A percentile compares a stretch with the other conserved stretches of the same genome.
phyloP scores from a whole-genome alignment of 2,888 invertebrate species.

The Athetis lepigone region DNA sequence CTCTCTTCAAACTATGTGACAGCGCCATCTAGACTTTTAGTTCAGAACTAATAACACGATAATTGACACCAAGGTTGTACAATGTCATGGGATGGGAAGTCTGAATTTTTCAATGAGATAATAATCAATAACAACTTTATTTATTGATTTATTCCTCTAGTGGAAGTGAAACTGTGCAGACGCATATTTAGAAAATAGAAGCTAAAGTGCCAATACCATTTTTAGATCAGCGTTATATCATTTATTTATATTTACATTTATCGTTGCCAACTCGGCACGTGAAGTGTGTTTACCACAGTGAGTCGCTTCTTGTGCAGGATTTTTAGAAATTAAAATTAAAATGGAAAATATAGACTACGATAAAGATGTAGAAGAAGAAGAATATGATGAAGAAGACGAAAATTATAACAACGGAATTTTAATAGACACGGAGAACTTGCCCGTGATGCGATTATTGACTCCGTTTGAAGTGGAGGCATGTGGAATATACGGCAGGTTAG shows the following conservation, averaged over 20 bases:
- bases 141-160: background rate
- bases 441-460: slow-evolving; percentile 82
- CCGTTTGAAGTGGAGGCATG: slow-evolving; percentile 78
- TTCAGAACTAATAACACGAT: background rate
- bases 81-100: background rate
- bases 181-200: slow-evolving; percentile 6
- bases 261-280: background rate
- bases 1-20: too few relatives aligned
- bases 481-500: slow-evolving; percentile 83
- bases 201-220: slow-evolving; percentile 33
- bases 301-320: background rate
- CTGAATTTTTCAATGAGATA: background rate
- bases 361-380: background rate
- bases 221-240: slow-evolving; percentile 2
- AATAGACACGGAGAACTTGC: slow-evolving; percentile 80
- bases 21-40: slow-evolving; percentile 30
- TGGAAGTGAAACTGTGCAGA: slow-evolving; percentile 5
- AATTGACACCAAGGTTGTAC: background rate
- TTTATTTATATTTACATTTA: background rate
- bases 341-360: background rate
- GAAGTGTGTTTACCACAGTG: background rate
- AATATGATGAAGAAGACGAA: slow-evolving; percentile 45
- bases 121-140: background rate
- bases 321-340: slow-evolving; percentile 66
- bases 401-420: slow-evolving; percentile 72